Evolutionary conservation across 2,888 invertebrate genomes (phyloP), one percentile per base, ranked within the genome.

Genomic region (Leptinotarsa juncta): DNA sequence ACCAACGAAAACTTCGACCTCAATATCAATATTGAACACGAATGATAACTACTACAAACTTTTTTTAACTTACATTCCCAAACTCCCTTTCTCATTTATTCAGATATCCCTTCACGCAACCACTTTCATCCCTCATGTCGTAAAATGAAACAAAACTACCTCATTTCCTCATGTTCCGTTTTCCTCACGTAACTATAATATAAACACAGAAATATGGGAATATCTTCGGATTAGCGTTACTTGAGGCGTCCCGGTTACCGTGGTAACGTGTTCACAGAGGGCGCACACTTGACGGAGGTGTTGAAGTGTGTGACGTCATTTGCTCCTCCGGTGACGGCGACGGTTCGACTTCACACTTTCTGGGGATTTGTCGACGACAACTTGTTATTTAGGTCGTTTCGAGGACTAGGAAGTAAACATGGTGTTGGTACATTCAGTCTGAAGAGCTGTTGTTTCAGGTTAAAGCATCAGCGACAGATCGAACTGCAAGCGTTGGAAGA

Each of bases 301-400:
- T 83, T 84, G 85, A 84, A 85, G 85, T 86, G 85, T 85, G 83
- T 85, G 86, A 86, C 86, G 85, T 84, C 83, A 83, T 85, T 85
- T 84, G 83, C 84, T 85, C 84, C 83, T 85, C 83, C 83, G 83
- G 84, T 84, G 84, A 80, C 81, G 84, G 83, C 82, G 78, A 72
- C 82, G 78, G 82, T 78, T 77, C 76, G 78, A 75, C 79, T 80
- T 81, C 80, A 74, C 82, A 80, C 82, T 80, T 74, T 73, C 70
- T 70, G 60, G 66, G 70, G 48, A 48, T 49, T 65, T 65, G 70
- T 75, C 70, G 70, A 60, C 72, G 67, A 68, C 70, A 72, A 72
- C 65, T 70, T 67, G 68, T 68, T 67, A 72, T 75, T 72, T 69
- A 53, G 65, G 66, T 68, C 10, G 51, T 49, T 49, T 57, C 26